Evolutionary conservation across 2,888 invertebrate genomes (phyloP), one percentile per base, ranked within the genome.

Genomic region (Metopia argyrocephala): DNA sequence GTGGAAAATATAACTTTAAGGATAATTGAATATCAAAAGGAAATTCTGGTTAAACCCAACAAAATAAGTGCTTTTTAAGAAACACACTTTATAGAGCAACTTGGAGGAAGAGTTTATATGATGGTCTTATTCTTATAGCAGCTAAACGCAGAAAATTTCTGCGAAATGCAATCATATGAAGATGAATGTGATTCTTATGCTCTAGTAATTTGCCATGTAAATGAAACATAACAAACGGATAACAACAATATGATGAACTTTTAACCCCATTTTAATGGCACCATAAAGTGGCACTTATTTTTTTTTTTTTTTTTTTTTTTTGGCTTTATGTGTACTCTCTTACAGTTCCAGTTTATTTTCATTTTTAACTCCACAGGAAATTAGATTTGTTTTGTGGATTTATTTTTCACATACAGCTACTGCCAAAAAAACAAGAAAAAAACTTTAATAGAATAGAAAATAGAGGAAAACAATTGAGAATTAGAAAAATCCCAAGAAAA

Each of bases 251-350:
- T 66, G 50, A 70, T 79, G 75, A 79, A 79, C 79, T 79, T 79
- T 79, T 70, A 79, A 79, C 79, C 79, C 70, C 79, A 79, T 79
- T 79, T 50, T 38, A 38, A 70, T 65, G 75, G 75, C 79, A 75
- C 79, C 79, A 79, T 65, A 79, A 65, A 48, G 68, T 71, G 54
- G 61, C 46, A 52, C 54, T 56, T 45, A 9, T 7, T 27, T 65
- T 45, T 20, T 61, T 57, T 54, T 62, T 15, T 20, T 6, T 62
- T 54, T 62, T 15, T 20, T 6, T 62, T 73, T 74, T 80, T 80
- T 80, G 80, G 80, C 80, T 62, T 68, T 57, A 38, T 64, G 71
- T 23, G 12, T n/a, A n/a, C n/a, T n/a, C 21, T 7, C 66, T 66
- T 27, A 50, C 76, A 68, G 6, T 56, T 45, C 68, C 28, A 64